phyloP scores from a whole-genome alignment of 2,113 vertebrate genomes.

The Rhineura floridana region DNA sequence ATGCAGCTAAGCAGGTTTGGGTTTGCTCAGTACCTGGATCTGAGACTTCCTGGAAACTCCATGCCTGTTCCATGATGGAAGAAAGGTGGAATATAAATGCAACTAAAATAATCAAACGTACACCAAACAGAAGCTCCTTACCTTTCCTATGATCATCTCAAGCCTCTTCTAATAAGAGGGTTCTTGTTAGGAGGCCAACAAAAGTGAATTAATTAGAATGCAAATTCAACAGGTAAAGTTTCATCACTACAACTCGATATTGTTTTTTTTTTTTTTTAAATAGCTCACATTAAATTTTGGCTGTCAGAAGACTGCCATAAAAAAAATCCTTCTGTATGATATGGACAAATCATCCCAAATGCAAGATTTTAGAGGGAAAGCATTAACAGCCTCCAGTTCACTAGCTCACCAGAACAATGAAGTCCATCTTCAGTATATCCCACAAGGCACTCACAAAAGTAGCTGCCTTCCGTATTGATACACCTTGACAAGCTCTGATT shows the following conservation, averaged over 20 bases:
- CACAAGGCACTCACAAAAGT: conserved; percentile 76
- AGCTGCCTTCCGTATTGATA: conserved; percentile 77
- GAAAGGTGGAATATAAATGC: neutral
- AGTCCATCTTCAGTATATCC: conserved; percentile 78
- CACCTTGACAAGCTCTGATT: conserved; percentile 59
- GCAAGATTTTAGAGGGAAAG: neutral
- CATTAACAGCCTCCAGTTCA: neutral
- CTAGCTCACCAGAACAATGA: conserved; percentile 74
- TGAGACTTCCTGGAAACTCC: neutral
- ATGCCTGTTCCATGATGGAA: neutral
- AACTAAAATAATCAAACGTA: no score
- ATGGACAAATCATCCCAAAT: neutral
- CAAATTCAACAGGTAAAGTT: neutral
- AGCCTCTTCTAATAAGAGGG: neutral
- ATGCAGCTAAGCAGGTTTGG: no score
- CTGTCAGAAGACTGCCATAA: neutral
- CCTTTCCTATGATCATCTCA: neutral
- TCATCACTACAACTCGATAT: neutral
- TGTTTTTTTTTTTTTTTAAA: no score
- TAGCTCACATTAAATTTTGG: neutral
- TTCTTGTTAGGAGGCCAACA: neutral
- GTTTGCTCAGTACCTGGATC: no score
- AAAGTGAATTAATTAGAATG: no score
- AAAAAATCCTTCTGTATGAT: rapidly evolving
- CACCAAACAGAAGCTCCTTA: neutral